Base-by-base conservation (phyloP, 1,140 invertebrate species). In the Conus betulinus region DNA sequence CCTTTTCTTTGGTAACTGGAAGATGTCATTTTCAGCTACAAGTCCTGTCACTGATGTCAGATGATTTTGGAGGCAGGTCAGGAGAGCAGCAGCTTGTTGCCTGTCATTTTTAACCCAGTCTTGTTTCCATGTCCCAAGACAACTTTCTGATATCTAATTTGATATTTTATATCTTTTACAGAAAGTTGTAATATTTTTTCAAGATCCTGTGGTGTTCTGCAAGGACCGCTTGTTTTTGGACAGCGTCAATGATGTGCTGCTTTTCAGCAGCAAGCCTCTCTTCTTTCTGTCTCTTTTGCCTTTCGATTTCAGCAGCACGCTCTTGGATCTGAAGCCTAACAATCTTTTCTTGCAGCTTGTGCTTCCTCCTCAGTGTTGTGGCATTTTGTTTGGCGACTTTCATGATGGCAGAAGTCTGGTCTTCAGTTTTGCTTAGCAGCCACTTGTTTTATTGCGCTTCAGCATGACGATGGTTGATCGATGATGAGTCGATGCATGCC, bases 401-500 rank as follows among this genome's bases (percentile, higher is more conserved):
- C n/a, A 63, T 67, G 20, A 25, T 15, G 25, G 13, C 8, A 67
- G 27, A 8, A 13, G 71, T 79, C 4, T 27, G 51, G 78, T 52
- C 25, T 23, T 25, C 8, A 57, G 39, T 81, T 10, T 87, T 25
- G 20, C 23, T 51, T 52, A 17, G 13, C 74, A 76, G 76, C 67
- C 63, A 63, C 23, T 10, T n/a, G 20, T 74, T 60, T 88, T 76
- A n/a, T 88, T 84, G 11, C 39, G n/a, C 60, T 88, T 88, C 82
- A 78, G 53, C 83, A 88, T 88, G 71, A 27, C 84, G 25, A 74
- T 51, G 25, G 71, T 85, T 5, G 23, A 71, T 52, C 76, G 88
- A 63, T 89, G 89, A 25, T 89, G 84, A 8, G 88, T 51, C 57
- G 89, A 83, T 55, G 88, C 85, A 88, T 91, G 86, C 67, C 87